Conservation (phyloP, 1,140 invertebrate species). For the Heliothis subflexa region DNA sequence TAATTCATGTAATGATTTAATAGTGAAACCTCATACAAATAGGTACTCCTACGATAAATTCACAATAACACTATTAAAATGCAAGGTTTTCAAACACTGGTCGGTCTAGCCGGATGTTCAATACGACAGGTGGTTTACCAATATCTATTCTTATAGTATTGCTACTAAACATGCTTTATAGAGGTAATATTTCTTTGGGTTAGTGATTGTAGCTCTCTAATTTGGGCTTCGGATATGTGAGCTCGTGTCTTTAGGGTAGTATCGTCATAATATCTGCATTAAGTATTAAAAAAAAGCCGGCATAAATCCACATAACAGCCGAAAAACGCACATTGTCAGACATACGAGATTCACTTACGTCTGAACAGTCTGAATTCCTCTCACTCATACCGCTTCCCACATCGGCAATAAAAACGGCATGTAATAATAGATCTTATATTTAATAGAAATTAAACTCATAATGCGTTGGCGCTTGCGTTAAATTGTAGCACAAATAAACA, state of each 20-base stretch:
- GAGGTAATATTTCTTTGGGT: not conserved
- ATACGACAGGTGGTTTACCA: constrained; percentile 8
- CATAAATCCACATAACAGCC: no score
- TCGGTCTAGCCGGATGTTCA: not conserved
- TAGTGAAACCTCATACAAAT: constrained; percentile 2
- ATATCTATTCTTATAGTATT: not conserved
- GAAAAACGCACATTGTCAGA: no score
- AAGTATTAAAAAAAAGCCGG: no score
- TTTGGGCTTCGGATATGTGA: no score
- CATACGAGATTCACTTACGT: no score
- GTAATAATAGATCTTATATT: no score
- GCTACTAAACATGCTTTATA: no score
- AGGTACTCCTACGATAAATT: not conserved
- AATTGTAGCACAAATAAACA: constrained; percentile 23
- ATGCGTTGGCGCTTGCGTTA: constrained; percentile 14
- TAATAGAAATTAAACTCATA: not conserved
- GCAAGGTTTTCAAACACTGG: not conserved
- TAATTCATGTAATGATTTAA: not conserved
- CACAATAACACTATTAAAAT: not conserved
- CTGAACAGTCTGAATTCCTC: not conserved
- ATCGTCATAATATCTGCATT: no score
- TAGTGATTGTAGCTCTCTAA: no score
- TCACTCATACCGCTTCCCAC: not conserved
- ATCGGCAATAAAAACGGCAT: no score
- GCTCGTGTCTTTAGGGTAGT: no score